These are phyloP conservation scores for Columbina picui DNA, from an alignment of 2,113 vertebrate genomes.

Conservation along the genomic window DNA sequence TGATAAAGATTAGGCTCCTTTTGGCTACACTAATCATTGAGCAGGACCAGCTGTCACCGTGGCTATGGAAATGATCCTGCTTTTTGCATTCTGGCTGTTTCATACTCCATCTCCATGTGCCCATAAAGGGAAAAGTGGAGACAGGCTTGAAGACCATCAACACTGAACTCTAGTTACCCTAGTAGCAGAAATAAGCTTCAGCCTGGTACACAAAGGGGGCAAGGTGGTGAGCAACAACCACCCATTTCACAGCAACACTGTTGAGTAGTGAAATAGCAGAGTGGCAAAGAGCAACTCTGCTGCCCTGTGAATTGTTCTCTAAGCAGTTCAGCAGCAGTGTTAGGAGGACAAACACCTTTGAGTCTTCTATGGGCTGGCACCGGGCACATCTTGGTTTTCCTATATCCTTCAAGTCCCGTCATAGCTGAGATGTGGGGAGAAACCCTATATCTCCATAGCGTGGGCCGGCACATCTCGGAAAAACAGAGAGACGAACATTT, in stretches of 20 bases:
- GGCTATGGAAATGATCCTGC: background rate
- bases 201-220: too few species aligned
- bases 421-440: background rate
- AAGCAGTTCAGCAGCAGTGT: background rate
- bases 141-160: background rate
- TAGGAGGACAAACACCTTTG: background rate
- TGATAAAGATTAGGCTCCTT: background rate
- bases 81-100: background rate
- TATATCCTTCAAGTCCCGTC: background rate
- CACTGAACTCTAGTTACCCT: background rate
- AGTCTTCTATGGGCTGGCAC: background rate
- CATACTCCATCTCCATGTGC: background rate
- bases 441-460: accelerated
- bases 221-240: background rate
- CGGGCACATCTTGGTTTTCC: background rate
- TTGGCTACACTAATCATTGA: background rate
- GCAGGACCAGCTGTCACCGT: background rate
- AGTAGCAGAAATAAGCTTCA: background rate
- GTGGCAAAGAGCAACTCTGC: background rate
- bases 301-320: background rate
- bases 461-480: background rate
- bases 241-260: background rate
- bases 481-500: background rate
- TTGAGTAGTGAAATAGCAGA: background rate
- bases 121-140: background rate